Conservation (phyloP, 2,113 vertebrate species). For the Gambusia affinis region DNA sequence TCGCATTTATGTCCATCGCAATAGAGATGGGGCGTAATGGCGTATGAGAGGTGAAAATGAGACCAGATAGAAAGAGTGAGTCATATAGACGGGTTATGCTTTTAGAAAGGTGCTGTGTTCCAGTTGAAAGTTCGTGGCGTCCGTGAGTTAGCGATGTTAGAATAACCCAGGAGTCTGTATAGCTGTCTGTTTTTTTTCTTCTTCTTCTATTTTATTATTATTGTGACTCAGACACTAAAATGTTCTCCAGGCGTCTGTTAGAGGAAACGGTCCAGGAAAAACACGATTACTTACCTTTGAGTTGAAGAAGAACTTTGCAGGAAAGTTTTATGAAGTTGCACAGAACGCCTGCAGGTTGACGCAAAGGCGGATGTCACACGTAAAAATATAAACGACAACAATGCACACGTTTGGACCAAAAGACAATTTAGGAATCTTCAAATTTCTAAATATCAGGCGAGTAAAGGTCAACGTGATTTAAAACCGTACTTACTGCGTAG, state of each 20-base stretch:
- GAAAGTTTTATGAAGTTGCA: neutral
- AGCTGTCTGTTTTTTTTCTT: neutral
- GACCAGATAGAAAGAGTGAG: constrained; percentile 1
- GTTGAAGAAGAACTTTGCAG: neutral
- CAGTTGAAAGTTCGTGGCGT: neutral
- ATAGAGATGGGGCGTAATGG: constrained; percentile 28
- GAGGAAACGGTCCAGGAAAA: neutral
- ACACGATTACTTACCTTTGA: neutral
- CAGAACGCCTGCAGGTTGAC: no score
- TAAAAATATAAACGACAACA: no score
- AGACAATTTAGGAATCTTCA: no score
- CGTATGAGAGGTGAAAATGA: constrained; percentile 34
- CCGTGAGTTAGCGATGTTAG: neutral
- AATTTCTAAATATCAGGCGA: no score
- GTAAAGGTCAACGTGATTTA: no score
- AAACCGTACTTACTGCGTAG: no score
- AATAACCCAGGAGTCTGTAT: neutral
- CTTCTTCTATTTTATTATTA: neutral
- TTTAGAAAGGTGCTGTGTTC: neutral
- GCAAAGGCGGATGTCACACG: no score
- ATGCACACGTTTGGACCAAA: no score
- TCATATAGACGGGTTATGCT: constrained; percentile 19
- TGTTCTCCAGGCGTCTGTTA: neutral
- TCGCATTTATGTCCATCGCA: constrained; percentile 19
- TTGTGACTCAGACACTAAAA: neutral